Evolutionary conservation across 2,888 invertebrate species (phyloP).

Genomic region (Xylocampa areola): DNA sequence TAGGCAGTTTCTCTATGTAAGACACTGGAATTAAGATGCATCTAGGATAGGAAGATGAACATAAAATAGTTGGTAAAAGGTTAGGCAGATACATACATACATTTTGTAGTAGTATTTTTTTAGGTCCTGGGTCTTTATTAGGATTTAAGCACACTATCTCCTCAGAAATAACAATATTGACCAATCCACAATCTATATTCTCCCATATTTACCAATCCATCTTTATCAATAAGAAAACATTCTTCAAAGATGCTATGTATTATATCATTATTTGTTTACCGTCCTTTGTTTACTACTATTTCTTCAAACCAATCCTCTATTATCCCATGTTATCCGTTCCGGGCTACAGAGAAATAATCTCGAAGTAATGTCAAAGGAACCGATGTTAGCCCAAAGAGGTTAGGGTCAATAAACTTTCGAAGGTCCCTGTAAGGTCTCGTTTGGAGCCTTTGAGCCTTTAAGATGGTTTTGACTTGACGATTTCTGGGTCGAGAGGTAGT

Average conservation of each 20-base stretch:
- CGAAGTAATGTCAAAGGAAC: conserved; percentile 52
- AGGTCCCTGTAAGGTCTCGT: conserved; percentile 69
- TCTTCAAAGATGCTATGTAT: conserved; percentile 2
- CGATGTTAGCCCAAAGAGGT: conserved; percentile 54
- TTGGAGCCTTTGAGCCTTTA: conserved; percentile 69
- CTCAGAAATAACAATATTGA: too few species aligned
- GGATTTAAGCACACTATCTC: too few species aligned
- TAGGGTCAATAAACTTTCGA: conserved; percentile 71
- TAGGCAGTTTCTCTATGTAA: too few species aligned
- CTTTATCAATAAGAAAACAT: conserved; percentile 17
- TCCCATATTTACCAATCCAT: too few species aligned
- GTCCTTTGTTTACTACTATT: conserved; percentile 27
- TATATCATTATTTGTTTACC: conserved; percentile 24
- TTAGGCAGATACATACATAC: too few species aligned
- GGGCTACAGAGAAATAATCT: conserved; percentile 50
- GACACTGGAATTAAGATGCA: too few species aligned
- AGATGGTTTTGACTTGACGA: conserved; percentile 64
- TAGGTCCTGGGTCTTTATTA: too few species aligned
- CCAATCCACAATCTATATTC: too few species aligned
- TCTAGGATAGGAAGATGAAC: too few species aligned
- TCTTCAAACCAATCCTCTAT: conserved; percentile 24
- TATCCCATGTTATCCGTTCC: conserved; percentile 34
- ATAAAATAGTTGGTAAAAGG: too few species aligned
- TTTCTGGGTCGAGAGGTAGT: conserved; percentile 38
- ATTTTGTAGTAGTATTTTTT: too few species aligned